Conservation (phyloP, 2,888 invertebrate genomes). For the Erpobdella octoculata region DNA sequence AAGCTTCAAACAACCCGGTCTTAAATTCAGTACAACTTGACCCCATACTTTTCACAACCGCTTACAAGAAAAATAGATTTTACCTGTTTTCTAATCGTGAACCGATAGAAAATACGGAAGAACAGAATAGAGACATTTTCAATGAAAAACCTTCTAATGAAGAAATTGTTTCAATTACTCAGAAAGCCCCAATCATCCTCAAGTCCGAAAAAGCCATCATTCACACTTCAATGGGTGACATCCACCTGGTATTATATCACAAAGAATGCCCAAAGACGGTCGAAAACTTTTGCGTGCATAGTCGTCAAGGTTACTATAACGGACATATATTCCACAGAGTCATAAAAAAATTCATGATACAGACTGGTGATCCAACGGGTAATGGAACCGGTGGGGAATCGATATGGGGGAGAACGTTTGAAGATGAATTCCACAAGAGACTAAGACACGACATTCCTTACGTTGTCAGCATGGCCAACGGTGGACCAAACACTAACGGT, state of each 20-base stretch:
- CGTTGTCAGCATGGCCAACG: slow-evolving; percentile 94
- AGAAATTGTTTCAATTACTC: slow-evolving; percentile 81
- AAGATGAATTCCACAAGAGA: slow-evolving; percentile 85
- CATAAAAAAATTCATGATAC: slow-evolving; percentile 76
- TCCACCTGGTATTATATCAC: slow-evolving; percentile 81
- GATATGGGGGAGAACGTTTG: slow-evolving; percentile 98
- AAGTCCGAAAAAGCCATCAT: slow-evolving; percentile 58
- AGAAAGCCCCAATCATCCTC: slow-evolving; percentile 46
- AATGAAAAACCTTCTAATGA: slow-evolving; percentile 98
- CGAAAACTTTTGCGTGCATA: slow-evolving; percentile 96
- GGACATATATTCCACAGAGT: slow-evolving; percentile 83
- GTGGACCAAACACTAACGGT: slow-evolving; percentile 91
- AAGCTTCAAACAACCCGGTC: slow-evolving; percentile 89
- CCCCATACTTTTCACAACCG: slow-evolving; percentile 88
- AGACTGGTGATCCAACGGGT: slow-evolving; percentile 55
- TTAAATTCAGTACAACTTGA: slow-evolving; percentile 72
- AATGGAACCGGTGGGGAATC: slow-evolving; percentile 97
- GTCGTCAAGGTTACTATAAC: slow-evolving; percentile 91
- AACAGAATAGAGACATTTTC: slow-evolving; percentile 77
- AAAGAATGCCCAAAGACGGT: slow-evolving; percentile 86
- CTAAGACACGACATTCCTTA: slow-evolving; percentile 92
- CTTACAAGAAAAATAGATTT: slow-evolving; percentile 72
- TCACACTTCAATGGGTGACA: slow-evolving; percentile 91
- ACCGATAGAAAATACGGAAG: slow-evolving; percentile 59
- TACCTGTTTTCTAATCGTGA: slow-evolving; percentile 18